Conservation (phyloP, 1,140 invertebrate species). For the Sweltsa coloradensis region DNA sequence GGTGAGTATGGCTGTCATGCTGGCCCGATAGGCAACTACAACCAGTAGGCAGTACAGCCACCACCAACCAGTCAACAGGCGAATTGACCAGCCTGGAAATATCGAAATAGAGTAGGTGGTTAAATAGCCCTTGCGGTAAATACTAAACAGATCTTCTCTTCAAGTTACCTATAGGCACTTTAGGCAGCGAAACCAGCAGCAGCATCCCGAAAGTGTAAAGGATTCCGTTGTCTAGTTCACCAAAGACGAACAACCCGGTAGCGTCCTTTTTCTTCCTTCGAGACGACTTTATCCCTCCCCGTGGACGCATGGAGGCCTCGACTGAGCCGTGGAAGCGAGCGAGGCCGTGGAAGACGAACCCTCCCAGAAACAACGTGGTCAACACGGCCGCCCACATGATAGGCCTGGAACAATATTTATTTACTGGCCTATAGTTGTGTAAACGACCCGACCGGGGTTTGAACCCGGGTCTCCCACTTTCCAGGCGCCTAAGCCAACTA, state of each 20-base stretch:
- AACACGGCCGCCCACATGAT: conserved; percentile 49
- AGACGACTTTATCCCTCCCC: too few relatives aligned
- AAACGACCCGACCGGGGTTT: too few relatives aligned
- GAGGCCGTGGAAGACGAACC: conserved; percentile 39
- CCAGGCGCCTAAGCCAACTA: too few relatives aligned
- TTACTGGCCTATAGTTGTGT: too few relatives aligned
- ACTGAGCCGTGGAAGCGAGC: conserved; percentile 36
- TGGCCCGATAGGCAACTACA: conserved; percentile 62
- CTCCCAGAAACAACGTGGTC: conserved; percentile 40
- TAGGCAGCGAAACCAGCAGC: conserved; percentile 58
- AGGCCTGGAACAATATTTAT: conserved; percentile 35
- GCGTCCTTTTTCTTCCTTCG: too few relatives aligned
- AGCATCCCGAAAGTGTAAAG: conserved; percentile 70
- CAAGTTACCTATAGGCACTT: too few relatives aligned
- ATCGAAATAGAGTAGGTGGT: too few relatives aligned
- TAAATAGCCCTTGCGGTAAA: too few relatives aligned
- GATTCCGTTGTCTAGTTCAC: conserved; percentile 52
- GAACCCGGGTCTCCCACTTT: too few relatives aligned
- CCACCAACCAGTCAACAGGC: conserved; percentile 69
- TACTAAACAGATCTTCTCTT: too few relatives aligned
- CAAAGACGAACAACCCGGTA: conserved; percentile 58
- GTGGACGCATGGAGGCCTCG: too few relatives aligned
- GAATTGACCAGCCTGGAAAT: conserved; percentile 61
- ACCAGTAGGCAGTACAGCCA: conserved; percentile 72
- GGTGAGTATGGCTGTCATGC: conserved; percentile 68